Evolutionary conservation across 2,797 vertebrate species (phyloP), one percentile per base, ranked within the genome.

Genomic region (Mormyrus proboscirostris): DNA sequence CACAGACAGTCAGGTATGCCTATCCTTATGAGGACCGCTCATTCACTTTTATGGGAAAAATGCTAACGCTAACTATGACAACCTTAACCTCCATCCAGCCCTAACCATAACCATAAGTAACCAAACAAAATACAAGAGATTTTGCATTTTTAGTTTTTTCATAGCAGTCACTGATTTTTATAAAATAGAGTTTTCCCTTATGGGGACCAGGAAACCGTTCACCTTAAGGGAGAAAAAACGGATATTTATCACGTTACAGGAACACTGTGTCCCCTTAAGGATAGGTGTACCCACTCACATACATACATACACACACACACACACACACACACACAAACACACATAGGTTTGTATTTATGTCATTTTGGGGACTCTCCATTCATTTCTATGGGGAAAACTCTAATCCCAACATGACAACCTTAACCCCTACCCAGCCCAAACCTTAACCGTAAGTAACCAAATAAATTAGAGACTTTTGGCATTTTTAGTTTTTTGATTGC

Each of bases 321-420:
- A n/a, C n/a, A n/a, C 44, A 47, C 44, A 4, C 44, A 47, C 6
- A 47, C 49, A 50, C 49, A 50, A 9, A 92, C 92, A 92, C 90
- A 92, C 92, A 38, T 94, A 95, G 57, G 57, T 25, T 62, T 62
- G 57, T 25, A 62, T 8, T 59, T 59, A 59, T 59, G 7, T 59
- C n/a, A 62, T 62, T 62, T n/a, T 9, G n/a, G n/a, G 57, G 2
- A 62, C 57, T 25, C n/a, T 62, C 57, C n/a, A 62, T 62, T 62
- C n/a, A 62, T 25, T 25, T 62, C 57, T 62, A 62, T 25, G 57
- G n/a, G n/a, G n/a, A 62, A 25, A 62, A 59, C 55, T n/a, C 19
- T n/a, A 57, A 57, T 57, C 19, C 55, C 55, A 57, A 59, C 57
- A 59, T 57, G 53, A 19, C 14, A 19, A 19, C 53, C 14, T 55